phyloP scores from a whole-genome alignment of 1,140 invertebrate genomes.

The Drosophila triauraria region DNA sequence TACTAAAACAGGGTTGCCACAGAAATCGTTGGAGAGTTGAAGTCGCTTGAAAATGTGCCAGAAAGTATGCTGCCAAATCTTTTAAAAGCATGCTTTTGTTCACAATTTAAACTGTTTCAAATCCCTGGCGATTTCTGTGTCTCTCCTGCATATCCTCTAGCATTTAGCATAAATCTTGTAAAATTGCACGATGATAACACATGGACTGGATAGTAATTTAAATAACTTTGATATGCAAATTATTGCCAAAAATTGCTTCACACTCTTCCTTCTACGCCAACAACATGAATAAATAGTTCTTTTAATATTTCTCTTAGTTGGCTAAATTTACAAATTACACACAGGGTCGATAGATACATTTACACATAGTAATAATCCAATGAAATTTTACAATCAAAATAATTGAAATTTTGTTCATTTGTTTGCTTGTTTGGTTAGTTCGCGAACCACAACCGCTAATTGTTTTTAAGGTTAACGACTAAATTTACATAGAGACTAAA shows the following conservation, averaged over 20 bases:
- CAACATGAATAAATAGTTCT: conserved; percentile 57
- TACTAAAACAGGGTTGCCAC: not conserved
- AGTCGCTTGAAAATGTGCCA: not conserved
- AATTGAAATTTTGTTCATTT: conserved; percentile 49
- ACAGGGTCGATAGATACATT: conserved; percentile 44
- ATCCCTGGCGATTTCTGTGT: not conserved
- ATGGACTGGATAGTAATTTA: conserved; percentile 36
- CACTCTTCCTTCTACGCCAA: conserved; percentile 37
- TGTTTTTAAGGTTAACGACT: conserved; percentile 39
- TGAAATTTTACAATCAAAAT: conserved; percentile 44
- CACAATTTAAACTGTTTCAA: not conserved
- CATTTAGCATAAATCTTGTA: conserved; percentile 56
- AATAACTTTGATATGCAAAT: conserved; percentile 70
- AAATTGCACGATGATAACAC: conserved; percentile 68
- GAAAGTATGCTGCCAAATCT: too few relatives aligned
- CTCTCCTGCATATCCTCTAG: conserved; percentile 24
- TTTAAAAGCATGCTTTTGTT: too few relatives aligned
- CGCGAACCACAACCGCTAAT: conserved; percentile 53
- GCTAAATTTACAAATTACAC: conserved; percentile 51
- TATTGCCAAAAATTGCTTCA: conserved; percentile 64
- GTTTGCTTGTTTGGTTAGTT: conserved; percentile 25
- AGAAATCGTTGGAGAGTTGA: not conserved
- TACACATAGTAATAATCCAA: conserved; percentile 26
- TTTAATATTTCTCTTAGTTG: conserved; percentile 31
- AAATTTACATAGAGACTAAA: conserved; percentile 38